Conservation (phyloP, 1,140 invertebrate species). For the Panulirus ornatus region DNA sequence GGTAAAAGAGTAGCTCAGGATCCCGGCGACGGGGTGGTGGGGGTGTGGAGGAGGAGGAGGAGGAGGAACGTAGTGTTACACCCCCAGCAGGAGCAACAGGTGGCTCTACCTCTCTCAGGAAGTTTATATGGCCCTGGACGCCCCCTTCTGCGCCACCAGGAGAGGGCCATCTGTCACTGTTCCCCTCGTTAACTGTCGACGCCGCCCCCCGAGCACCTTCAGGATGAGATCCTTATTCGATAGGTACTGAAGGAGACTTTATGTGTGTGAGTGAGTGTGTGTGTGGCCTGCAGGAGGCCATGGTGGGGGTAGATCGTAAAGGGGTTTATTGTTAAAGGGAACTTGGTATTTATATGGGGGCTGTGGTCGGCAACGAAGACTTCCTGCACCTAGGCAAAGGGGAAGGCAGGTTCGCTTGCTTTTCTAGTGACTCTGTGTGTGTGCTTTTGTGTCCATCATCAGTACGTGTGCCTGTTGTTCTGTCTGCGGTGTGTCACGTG, state of each 20-base stretch:
- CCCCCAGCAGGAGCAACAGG: conserved; percentile 43
- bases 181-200: background rate
- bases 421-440: no score
- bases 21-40: background rate
- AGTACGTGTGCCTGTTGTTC: no score
- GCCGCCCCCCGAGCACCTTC: conserved; percentile 10
- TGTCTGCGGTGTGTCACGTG: no score
- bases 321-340: no score
- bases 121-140: conserved; percentile 52
- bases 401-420: no score
- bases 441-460: no score
- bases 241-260: conserved; percentile 48
- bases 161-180: conserved; percentile 54
- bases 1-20: conserved; percentile 21
- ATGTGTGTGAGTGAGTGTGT: background rate
- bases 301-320: no score
- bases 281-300: background rate
- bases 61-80: background rate
- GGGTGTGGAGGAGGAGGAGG: conserved; percentile 1
- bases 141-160: conserved; percentile 62
- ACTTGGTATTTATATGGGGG: no score
- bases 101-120: conserved; percentile 49
- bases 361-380: no score
- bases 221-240: conserved; percentile 57
- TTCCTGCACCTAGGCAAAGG: no score